Base-by-base conservation (phyloP, 2,888 invertebrate species). In the Drosophila seclusa region DNA sequence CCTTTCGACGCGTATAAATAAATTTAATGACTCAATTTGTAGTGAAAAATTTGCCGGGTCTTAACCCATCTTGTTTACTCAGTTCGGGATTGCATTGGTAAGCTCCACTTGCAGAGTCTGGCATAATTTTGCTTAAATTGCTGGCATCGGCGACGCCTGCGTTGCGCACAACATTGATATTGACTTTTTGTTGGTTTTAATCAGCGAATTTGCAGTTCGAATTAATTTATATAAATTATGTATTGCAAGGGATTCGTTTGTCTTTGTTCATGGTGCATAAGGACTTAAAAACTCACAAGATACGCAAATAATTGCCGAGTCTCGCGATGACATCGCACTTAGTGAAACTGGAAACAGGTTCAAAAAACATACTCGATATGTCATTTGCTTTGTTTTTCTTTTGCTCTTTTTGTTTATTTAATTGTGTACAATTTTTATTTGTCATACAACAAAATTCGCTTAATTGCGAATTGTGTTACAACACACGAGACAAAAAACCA, bases 11-110 rank as follows among this genome's bases (percentile, higher is more conserved):
- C 77, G 67, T 82, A 91, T 90, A 91, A 91, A 91, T 91, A 89
- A 90, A 78, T 76, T 91, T 90, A 90, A 90, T 91, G 91, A 91
- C 87, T 90, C 90, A 90, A 90, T 90, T 90, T 90, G 89, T 84
- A 91, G 89, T 87, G 89, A 86, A 84, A 89, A 85, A 83, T 85
- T 74, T 68, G 74, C 48, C 59, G 63, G 69, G 66, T 64, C 60
- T 55, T 52, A 57, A 60, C 60, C 74, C 66, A 72, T 59, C 53
- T 70, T 82, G 80, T 80, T 82, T 82, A 62, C 65, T 70, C 68
- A 42, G 77, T 54, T 58, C 70, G 34, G 59, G 63, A 40, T 74
- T 58, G 58, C 68, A 59, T 61, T 78, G 62, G 66, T 65, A 66
- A 82, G 73, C 73, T 73, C 67, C 78, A 86, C 80, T 86, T 82